Base-by-base conservation (phyloP, 92 coral and sea anemone genomes). In the Desmophyllum pertusum region DNA sequence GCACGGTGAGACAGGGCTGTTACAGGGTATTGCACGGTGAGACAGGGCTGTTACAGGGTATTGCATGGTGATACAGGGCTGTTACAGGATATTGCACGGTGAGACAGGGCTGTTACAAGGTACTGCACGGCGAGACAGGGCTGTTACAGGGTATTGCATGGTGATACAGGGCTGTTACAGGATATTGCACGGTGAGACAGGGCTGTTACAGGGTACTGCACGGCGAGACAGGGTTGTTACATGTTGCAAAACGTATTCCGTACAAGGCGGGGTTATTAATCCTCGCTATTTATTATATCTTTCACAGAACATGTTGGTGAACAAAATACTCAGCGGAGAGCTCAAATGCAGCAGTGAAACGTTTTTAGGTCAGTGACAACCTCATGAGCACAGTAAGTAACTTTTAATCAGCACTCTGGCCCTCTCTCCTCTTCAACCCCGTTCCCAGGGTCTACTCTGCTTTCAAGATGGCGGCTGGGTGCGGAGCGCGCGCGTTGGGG, bases 291-390 rank as follows among this genome's bases (percentile, higher is more conserved):
- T 29, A 64, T 27, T 15, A 23, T 50, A 21, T 77, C 23, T 63
- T 45, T 51, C 77, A 36, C 81, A 93, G 98, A 93, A 91, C 82
- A 74, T 59, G 48, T 72, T 94, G 50, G 87, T 94, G 33, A 85
- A 89, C 38, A 74, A 89, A 27, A 25, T 94, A 59, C 83, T 94
- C 40, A 86, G 89, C 19, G 95, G 93, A 75, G 91, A 89, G 3
- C 70, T 94, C 29, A 77, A 59, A 48, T 87, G 93, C 80, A 81
- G 65, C 48, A 80, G 91, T 18, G 83, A 89, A 33, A 84, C 81
- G 33, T 94, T 89, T 78, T 77, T 89, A 46, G 98, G 98, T 94
- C 67, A 76, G 94, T 77, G 4, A 64, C 48, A 46, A 37, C 23
- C 33, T 70, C n/a, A 35, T 33, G n/a, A 18, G 9, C n/a, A 36